phyloP scores from a whole-genome alignment of 2,888 invertebrate species.

The Bembecia ichneumoniformis region DNA sequence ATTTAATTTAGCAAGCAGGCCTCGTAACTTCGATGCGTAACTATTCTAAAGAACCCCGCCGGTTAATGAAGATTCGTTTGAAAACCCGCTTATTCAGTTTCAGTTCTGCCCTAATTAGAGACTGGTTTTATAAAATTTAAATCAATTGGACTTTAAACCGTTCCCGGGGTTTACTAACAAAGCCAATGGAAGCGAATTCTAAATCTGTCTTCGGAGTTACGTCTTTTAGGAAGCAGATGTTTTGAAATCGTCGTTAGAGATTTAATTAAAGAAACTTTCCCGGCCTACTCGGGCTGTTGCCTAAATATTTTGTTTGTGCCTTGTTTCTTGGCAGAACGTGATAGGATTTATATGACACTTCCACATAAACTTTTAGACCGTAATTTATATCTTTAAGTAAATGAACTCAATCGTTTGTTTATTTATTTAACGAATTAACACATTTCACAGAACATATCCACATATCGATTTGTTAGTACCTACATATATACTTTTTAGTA shows the following conservation, averaged over 20 bases:
- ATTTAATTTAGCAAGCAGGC: background rate
- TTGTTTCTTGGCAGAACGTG: conserved; percentile 7
- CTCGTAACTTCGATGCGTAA: background rate
- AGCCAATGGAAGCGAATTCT: conserved; percentile 26
- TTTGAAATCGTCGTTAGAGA: conserved; percentile 43
- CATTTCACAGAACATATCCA: too few relatives aligned
- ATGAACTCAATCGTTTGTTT: too few relatives aligned
- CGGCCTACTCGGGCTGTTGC: conserved; percentile 27
- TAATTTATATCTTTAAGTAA: background rate
- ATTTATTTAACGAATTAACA: too few relatives aligned
- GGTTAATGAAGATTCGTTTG: background rate
- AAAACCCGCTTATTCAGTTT: background rate
- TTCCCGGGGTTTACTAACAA: conserved; percentile 11
- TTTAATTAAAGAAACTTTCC: conserved; percentile 49
- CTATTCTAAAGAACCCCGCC: background rate
- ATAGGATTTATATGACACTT: conserved; percentile 5
- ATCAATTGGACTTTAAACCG: background rate
- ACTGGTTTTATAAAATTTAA: background rate
- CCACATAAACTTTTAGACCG: conserved; percentile 3
- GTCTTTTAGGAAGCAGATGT: conserved; percentile 31
- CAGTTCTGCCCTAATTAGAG: background rate
- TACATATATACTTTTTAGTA: too few relatives aligned
- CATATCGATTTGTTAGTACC: too few relatives aligned
- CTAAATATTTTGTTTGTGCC: conserved; percentile 28
- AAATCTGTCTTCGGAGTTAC: conserved; percentile 12